Percentiles rank a stretch among this genome's conserved stretches.
Conservation (phyloP, 2,113 vertebrate species). For the Pogona vitticeps region DNA sequence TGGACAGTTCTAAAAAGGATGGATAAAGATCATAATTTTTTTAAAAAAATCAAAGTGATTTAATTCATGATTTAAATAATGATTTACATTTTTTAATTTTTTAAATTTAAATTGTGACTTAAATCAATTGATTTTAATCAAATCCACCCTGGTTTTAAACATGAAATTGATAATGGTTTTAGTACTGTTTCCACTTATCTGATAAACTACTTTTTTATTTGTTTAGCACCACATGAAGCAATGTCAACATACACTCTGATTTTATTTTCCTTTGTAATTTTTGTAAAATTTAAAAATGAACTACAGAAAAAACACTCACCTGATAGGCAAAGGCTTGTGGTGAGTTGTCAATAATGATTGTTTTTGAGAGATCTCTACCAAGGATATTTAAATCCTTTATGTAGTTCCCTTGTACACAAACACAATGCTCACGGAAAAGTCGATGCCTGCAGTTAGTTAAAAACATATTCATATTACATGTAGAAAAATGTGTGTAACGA, state of each 20-base stretch:
- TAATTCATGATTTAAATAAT: too few species aligned
- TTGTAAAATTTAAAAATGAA: not conserved
- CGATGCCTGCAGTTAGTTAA: slow-evolving; percentile 83
- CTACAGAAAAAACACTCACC: slow-evolving; percentile 72
- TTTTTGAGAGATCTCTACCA: slow-evolving; percentile 98
- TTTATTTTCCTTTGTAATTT: not conserved
- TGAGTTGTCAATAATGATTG: slow-evolving; percentile 99
- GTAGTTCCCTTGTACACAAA: slow-evolving; percentile 99
- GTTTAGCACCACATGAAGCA: not conserved
- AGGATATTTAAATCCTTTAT: slow-evolving; percentile 99
- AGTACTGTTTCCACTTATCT: rapidly evolving
- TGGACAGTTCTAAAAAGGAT: not conserved
- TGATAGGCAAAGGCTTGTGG: slow-evolving; percentile 99
- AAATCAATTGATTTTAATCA: too few species aligned
- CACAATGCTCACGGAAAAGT: slow-evolving; percentile 98
- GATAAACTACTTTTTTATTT: not conserved
- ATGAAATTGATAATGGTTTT: too few species aligned
- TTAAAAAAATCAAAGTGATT: too few species aligned
- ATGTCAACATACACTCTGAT: not conserved
- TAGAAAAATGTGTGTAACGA: slow-evolving; percentile 21
- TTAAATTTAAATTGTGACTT: too few species aligned
- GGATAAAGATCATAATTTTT: not conserved
- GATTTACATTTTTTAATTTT: too few species aligned
- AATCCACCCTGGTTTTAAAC: too few species aligned
- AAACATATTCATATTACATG: slow-evolving; percentile 19